Evolutionary conservation across 2,888 invertebrate genomes (phyloP).

Genomic region (Malachius bipustulatus): DNA sequence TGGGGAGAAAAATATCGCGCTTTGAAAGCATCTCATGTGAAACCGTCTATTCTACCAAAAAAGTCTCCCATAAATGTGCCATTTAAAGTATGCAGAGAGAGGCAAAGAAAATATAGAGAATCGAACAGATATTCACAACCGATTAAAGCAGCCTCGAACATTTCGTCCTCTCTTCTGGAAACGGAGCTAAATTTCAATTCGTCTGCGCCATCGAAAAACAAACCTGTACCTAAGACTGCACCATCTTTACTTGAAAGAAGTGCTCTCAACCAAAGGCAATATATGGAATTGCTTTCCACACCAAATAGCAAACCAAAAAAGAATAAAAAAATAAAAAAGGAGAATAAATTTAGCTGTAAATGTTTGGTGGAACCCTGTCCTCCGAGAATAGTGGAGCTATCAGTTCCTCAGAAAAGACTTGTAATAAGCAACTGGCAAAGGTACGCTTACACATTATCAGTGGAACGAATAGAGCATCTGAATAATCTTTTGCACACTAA

Average conservation of each 20-base stretch:
- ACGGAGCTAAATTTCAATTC: no score
- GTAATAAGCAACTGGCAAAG: constrained; percentile 10
- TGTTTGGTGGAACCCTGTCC: constrained; percentile 5
- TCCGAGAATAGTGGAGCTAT: constrained; percentile 10
- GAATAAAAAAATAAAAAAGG: not conserved
- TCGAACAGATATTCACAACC: not conserved
- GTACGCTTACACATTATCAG: constrained; percentile 6
- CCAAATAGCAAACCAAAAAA: constrained; percentile 7
- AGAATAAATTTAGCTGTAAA: not conserved
- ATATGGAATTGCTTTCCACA: constrained; percentile 10
- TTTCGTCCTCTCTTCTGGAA: not conserved
- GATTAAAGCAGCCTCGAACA: not conserved
- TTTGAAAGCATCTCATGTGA: not conserved
- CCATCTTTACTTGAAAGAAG: constrained; percentile 9
- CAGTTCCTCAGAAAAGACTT: constrained; percentile 8
- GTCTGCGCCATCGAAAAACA: no score
- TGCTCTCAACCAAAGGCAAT: constrained; percentile 10
- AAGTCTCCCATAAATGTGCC: constrained; percentile 1
- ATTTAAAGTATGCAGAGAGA: constrained; percentile 1
- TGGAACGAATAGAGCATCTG: constrained; percentile 20
- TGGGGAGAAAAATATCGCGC: not conserved
- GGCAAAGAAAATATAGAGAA: no score
- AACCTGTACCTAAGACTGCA: constrained; percentile 6
- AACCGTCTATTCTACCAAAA: not conserved
- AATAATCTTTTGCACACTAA: constrained; percentile 28